These are phyloP conservation scores for Anguilla pacifica DNA, from an alignment of 2,797 vertebrate species.

Conservation along the genomic window DNA sequence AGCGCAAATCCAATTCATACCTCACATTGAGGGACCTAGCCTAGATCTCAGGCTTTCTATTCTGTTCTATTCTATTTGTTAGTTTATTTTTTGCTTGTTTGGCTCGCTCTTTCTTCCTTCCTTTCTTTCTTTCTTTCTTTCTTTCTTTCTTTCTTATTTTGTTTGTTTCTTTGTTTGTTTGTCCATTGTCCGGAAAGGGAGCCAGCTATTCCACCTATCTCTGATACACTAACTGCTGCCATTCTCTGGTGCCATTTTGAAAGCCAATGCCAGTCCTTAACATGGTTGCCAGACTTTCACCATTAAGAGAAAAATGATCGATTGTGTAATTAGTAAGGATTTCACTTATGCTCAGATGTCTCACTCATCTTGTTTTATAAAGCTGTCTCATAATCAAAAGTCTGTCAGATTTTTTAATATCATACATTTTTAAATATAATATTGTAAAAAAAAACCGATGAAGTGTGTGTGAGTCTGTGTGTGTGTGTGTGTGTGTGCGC, in stretches of 20 bases:
- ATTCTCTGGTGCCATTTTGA: background rate
- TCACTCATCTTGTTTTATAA: constrained; percentile 22
- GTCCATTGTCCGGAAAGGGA: background rate
- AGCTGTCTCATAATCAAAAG: background rate
- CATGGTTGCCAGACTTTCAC: background rate
- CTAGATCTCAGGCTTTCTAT: background rate
- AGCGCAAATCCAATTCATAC: background rate
- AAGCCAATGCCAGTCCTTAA: background rate
- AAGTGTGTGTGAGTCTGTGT: background rate
- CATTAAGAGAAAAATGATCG: background rate
- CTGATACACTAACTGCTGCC: background rate
- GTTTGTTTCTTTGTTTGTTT: background rate
- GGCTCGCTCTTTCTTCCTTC: no score
- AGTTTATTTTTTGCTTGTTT: no score
- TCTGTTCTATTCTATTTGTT: background rate
- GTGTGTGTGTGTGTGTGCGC: background rate
- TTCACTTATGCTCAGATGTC: background rate
- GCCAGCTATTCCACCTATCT: background rate
- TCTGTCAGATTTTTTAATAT: constrained; percentile 2
- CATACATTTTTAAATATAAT: background rate
- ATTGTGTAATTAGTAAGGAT: constrained; percentile 14
- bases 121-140: background rate
- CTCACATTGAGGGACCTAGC: background rate
- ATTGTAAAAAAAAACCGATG: background rate
- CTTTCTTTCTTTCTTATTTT: background rate